Evolutionary conservation across 2,113 vertebrate genomes (phyloP).

Genomic region (Sinocyclocheilus rhinocerous): DNA sequence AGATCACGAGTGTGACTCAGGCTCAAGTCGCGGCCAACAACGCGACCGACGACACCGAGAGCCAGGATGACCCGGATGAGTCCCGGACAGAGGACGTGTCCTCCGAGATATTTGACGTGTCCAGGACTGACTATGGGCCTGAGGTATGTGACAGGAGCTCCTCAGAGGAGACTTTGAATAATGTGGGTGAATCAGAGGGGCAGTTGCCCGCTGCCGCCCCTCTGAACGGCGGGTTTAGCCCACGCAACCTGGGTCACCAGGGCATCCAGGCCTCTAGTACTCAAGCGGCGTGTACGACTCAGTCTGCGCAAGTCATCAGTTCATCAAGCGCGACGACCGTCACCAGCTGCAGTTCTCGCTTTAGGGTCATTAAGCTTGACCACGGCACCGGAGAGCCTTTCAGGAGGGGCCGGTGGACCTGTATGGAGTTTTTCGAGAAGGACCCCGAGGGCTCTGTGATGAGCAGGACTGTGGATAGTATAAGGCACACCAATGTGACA

Average conservation of each 20-base stretch:
- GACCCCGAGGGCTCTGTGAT: constrained; percentile 83
- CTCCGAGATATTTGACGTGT: constrained; percentile 88
- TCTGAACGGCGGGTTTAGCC: constrained; percentile 70
- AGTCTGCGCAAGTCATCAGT: constrained; percentile 60
- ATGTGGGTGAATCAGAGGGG: constrained; percentile 84
- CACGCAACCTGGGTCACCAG: constrained; percentile 70
- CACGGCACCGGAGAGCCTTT: constrained; percentile 95
- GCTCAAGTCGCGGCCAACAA: constrained; percentile 91
- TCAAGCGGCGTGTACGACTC: background rate
- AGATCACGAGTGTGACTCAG: constrained; percentile 99
- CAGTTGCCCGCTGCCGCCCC: constrained; percentile 43
- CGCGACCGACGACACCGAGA: constrained; percentile 93
- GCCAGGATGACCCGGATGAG: constrained; percentile 96
- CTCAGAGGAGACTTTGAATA: constrained; percentile 90
- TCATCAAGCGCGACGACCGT: constrained; percentile 60
- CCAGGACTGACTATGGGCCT: constrained; percentile 50
- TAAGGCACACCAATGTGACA: constrained; percentile 78
- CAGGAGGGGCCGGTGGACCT: constrained; percentile 92
- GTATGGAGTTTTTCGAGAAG: constrained; percentile 95
- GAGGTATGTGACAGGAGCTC: constrained; percentile 85
- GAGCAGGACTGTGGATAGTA: constrained; percentile 83
- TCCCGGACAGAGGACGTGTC: constrained; percentile 91
- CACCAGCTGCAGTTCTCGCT: constrained; percentile 87
- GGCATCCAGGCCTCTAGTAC: background rate
- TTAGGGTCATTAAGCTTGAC: constrained; percentile 97